These are phyloP conservation scores for Rambutsinella grinnellia DNA, from an alignment of 2,888 invertebrate species.

Conservation along the genomic window DNA sequence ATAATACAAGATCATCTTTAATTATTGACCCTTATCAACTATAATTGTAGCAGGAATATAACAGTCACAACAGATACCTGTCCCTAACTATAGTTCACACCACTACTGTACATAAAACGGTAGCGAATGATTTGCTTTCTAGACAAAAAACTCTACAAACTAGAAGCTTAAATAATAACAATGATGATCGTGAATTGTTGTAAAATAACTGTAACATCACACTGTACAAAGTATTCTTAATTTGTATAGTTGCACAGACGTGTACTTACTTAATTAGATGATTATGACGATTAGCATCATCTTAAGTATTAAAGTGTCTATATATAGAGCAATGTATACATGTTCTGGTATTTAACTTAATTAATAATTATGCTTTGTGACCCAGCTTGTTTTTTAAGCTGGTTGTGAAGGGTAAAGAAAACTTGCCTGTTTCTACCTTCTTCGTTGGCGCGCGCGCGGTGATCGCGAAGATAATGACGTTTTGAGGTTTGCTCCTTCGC, in stretches of 20 bases:
- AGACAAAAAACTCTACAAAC: too few species aligned
- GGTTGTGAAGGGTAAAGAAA: background rate
- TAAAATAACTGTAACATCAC: conserved; percentile 39
- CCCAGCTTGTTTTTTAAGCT: background rate
- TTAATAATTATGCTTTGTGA: background rate
- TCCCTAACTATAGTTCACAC: too few species aligned
- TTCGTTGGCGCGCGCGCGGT: too few species aligned
- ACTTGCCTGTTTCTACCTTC: too few species aligned
- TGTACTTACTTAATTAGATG: too few species aligned
- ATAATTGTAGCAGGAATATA: too few species aligned
- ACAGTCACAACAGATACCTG: too few species aligned
- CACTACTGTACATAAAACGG: too few species aligned
- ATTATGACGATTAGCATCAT: background rate
- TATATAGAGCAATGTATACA: background rate
- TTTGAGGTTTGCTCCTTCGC: too few species aligned
- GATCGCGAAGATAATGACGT: too few species aligned
- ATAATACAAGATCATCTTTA: conserved; percentile 15
- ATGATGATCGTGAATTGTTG: conserved; percentile 40
- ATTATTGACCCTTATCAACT: conserved; percentile 1
- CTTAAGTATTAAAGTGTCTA: background rate
- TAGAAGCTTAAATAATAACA: conserved; percentile 29
- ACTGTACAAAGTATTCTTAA: conserved; percentile 47
- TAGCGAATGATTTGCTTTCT: too few species aligned
- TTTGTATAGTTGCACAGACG: too few species aligned
- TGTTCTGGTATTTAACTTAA: background rate